These are phyloP conservation scores for Otolemur crassicaudatus DNA, from an alignment of 2,797 vertebrate species.

Conservation along the genomic window DNA sequence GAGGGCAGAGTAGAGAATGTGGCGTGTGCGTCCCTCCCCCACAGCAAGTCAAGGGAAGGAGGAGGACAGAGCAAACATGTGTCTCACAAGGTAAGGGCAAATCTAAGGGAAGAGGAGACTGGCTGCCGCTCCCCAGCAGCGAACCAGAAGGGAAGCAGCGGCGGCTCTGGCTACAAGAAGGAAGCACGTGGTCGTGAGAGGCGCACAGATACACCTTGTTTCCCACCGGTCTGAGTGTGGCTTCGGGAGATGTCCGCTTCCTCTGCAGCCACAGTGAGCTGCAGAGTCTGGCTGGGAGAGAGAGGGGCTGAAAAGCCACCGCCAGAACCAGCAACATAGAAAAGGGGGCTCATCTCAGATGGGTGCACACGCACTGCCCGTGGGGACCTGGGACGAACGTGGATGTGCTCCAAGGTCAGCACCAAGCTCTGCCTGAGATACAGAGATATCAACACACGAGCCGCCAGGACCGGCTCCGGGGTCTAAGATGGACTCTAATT, in stretches of 20 bases:
- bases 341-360: rapidly evolving
- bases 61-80: background rate
- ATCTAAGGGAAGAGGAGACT: background rate
- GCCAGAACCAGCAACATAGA: background rate
- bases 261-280: background rate
- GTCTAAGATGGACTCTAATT: background rate
- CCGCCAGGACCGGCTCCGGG: background rate
- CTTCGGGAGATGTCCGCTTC: background rate
- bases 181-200: too few relatives aligned
- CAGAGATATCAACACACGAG: background rate
- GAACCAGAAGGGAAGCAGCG: background rate
- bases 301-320: background rate
- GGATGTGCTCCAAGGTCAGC: background rate
- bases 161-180: background rate
- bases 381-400: rapidly evolving
- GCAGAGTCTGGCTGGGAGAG: background rate
- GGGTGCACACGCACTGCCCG: background rate
- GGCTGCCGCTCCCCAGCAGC: background rate
- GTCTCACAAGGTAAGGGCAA: background rate
- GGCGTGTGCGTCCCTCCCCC: rapidly evolving
- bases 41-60: background rate
- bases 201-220: background rate
- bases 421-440: background rate
- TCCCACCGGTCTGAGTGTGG: background rate
- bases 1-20: background rate